Evolutionary conservation across 1,140 invertebrate genomes (phyloP).

Genomic region (Teleogryllus occipitalis): DNA sequence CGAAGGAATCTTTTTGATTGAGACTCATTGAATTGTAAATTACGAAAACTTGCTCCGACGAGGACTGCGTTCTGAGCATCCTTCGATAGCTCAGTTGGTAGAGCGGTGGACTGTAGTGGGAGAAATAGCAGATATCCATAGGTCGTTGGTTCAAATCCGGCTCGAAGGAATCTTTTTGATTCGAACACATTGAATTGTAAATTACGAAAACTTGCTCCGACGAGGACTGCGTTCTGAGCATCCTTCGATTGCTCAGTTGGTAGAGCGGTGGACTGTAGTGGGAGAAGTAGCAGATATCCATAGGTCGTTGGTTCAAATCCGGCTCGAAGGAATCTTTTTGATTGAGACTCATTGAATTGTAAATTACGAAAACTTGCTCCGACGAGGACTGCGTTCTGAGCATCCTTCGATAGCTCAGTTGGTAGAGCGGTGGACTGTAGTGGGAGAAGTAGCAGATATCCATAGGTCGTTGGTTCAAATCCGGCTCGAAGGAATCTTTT

Average conservation of each 20-base stretch:
- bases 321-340: conserved; percentile 48
- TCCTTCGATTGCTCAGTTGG: not conserved
- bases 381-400: too few relatives aligned
- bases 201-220: not conserved
- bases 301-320: conserved; percentile 62
- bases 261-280: not conserved
- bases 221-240: too few relatives aligned
- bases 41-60: too few relatives aligned
- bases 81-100: conserved; percentile 13
- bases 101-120: conserved; percentile 49
- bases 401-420: too few relatives aligned
- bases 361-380: too few relatives aligned
- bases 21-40: too few relatives aligned
- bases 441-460: too few relatives aligned
- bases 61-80: not conserved
- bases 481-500: too few relatives aligned
- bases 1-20: not conserved
- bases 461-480: too few relatives aligned
- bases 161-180: conserved; percentile 11
- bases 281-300: conserved; percentile 37
- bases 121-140: conserved; percentile 15
- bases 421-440: too few relatives aligned
- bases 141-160: conserved; percentile 13
- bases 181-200: too few relatives aligned
- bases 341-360: too few relatives aligned